phyloP scores from a whole-genome alignment of 1,140 invertebrate genomes.

The Trypoxylus dichotomus region DNA sequence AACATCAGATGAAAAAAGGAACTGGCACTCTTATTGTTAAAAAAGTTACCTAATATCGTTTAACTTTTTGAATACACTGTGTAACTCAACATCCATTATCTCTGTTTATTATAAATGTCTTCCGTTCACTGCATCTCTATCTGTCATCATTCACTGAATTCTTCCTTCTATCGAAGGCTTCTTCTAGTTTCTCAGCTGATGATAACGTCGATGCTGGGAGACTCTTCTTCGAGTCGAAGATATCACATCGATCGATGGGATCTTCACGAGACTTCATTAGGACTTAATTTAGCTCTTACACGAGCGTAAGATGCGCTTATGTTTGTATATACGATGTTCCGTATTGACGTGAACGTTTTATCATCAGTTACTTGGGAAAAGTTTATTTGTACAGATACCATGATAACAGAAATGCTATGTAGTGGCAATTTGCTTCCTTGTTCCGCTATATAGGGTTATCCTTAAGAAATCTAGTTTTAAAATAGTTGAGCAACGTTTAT shows the following conservation, averaged over 20 bases:
- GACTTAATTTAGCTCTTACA: background rate
- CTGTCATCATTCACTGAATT: background rate
- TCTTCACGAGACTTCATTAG: background rate
- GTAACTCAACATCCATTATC: too few relatives aligned
- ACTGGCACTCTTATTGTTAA: too few relatives aligned
- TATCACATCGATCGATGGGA: background rate
- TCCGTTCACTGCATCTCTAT: too few relatives aligned
- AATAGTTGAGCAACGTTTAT: too few relatives aligned
- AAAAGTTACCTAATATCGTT: too few relatives aligned
- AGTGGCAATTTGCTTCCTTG: background rate
- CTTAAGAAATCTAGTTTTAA: too few relatives aligned
- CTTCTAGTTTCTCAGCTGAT: background rate
- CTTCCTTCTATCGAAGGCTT: background rate
- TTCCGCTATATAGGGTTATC: background rate
- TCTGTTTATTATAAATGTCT: too few relatives aligned
- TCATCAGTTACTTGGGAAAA: background rate
- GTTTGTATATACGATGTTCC: background rate
- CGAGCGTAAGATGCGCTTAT: too few relatives aligned
- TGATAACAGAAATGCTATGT: background rate
- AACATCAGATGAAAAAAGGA: too few relatives aligned
- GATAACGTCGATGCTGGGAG: background rate
- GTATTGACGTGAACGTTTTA: background rate
- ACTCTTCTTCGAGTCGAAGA: background rate
- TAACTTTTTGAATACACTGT: too few relatives aligned
- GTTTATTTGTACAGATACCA: background rate